phyloP scores from a whole-genome alignment of 2,888 invertebrate species.

The Phragmatobia fuliginosa region DNA sequence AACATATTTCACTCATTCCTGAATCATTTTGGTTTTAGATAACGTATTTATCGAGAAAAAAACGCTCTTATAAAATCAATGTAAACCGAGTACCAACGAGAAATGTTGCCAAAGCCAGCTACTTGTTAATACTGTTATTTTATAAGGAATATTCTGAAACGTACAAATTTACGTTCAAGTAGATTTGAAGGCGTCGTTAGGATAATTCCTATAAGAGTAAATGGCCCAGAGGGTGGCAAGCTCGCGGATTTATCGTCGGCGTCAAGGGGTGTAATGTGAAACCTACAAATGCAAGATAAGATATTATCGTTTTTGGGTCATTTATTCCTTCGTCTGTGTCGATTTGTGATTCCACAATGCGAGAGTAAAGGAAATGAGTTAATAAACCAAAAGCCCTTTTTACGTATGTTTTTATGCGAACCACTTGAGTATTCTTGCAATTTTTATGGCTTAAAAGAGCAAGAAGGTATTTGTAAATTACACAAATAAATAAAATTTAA shows the following conservation, averaged over 20 bases:
- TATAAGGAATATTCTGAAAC: neutral
- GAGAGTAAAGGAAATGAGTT: neutral
- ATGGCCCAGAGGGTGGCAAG: constrained; percentile 8
- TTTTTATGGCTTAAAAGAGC: too few relatives aligned
- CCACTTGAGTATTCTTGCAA: too few relatives aligned
- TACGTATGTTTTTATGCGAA: neutral
- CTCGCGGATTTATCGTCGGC: constrained; percentile 12
- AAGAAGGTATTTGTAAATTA: too few relatives aligned
- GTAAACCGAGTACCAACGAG: too few relatives aligned
- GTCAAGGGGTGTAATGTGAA: neutral
- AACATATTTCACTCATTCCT: too few relatives aligned
- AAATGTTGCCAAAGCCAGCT: too few relatives aligned
- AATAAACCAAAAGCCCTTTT: neutral
- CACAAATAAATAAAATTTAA: too few relatives aligned
- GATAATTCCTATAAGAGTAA: constrained; percentile 16
- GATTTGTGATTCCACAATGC: neutral
- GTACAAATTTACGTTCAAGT: neutral
- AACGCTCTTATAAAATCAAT: too few relatives aligned
- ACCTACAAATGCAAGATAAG: constrained; percentile 10
- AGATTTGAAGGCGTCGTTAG: constrained; percentile 8
- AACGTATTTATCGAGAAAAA: too few relatives aligned
- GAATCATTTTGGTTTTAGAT: too few relatives aligned
- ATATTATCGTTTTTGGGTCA: neutral
- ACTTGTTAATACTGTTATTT: too few relatives aligned
- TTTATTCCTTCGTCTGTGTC: neutral